Conservation (phyloP, 2,888 invertebrate species). For the Pyrochroa serraticornis region DNA sequence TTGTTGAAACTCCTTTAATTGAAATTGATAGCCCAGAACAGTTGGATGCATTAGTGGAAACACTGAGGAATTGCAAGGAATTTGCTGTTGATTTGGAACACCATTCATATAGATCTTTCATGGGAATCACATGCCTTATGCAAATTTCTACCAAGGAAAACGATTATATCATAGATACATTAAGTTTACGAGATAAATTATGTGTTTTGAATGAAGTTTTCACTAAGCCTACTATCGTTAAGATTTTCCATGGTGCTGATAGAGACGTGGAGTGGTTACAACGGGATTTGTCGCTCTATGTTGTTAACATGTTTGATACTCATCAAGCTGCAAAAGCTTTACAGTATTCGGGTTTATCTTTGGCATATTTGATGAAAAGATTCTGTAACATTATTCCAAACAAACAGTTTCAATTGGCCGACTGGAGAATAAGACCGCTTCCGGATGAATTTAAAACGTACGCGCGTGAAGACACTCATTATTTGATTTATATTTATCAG, state of each 20-base stretch:
- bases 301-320: slow-evolving; percentile 98
- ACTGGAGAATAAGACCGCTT: slow-evolving; percentile 92
- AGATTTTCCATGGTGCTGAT: slow-evolving; percentile 94
- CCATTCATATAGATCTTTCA: slow-evolving; percentile 89
- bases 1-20: slow-evolving; percentile 71
- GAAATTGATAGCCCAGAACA: slow-evolving; percentile 71
- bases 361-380: slow-evolving; percentile 76
- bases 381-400: slow-evolving; percentile 83
- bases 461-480: slow-evolving; percentile 95
- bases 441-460: slow-evolving; percentile 81
- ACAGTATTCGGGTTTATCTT: slow-evolving; percentile 71
- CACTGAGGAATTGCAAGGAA: slow-evolving; percentile 70
- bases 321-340: slow-evolving; percentile 83
- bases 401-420: slow-evolving; percentile 92
- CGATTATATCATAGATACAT: slow-evolving; percentile 91
- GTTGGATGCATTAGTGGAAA: slow-evolving; percentile 69
- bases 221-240: slow-evolving; percentile 86
- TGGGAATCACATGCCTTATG: slow-evolving; percentile 94
- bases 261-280: slow-evolving; percentile 93
- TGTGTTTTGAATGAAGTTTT: slow-evolving; percentile 86
- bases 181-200: slow-evolving; percentile 82
- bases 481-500: slow-evolving; percentile 88
- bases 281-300: slow-evolving; percentile 90
- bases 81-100: slow-evolving; percentile 93
- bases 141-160: slow-evolving; percentile 84